Evolutionary conservation across 1,140 invertebrate species (phyloP).

Genomic region (Ctenoplectra terminalis): DNA sequence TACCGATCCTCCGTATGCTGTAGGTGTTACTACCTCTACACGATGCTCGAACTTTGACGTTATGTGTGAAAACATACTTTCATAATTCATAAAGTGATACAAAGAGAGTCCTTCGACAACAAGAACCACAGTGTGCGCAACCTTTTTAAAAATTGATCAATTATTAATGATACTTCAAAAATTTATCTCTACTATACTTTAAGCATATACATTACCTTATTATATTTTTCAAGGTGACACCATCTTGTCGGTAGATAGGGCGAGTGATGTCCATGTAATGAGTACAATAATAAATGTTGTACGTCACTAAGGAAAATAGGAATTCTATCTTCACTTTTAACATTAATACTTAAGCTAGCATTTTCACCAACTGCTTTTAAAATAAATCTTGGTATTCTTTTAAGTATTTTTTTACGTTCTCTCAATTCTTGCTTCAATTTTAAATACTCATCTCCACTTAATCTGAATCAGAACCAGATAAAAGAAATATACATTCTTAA

Average conservation of each 20-base stretch:
- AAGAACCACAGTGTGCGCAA: constrained; percentile 87
- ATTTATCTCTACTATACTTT: not conserved
- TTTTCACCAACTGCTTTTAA: constrained; percentile 85
- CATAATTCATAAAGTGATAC: constrained; percentile 87
- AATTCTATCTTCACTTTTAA: constrained; percentile 83
- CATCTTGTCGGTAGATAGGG: constrained; percentile 88
- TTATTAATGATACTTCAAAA: not conserved
- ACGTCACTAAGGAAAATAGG: constrained; percentile 92
- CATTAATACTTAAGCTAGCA: constrained; percentile 83
- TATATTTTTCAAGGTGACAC: constrained; percentile 90
- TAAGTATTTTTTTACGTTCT: constrained; percentile 83
- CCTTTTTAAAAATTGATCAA: constrained; percentile 54
- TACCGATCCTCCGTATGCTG: constrained; percentile 87
- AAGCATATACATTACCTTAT: constrained; percentile 81
- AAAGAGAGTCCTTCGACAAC: constrained; percentile 91
- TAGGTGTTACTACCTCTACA: constrained; percentile 90
- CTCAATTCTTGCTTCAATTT: constrained; percentile 83
- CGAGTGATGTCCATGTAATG: constrained; percentile 88
- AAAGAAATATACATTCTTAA: not conserved
- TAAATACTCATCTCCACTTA: constrained; percentile 83
- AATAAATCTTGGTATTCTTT: constrained; percentile 83
- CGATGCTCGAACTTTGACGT: constrained; percentile 85
- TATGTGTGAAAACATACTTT: constrained; percentile 85
- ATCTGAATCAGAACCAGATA: constrained; percentile 39
- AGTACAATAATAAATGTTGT: constrained; percentile 91